Conservation (phyloP, 2,113 vertebrate species). For the Rhadina sibilatrix region DNA sequence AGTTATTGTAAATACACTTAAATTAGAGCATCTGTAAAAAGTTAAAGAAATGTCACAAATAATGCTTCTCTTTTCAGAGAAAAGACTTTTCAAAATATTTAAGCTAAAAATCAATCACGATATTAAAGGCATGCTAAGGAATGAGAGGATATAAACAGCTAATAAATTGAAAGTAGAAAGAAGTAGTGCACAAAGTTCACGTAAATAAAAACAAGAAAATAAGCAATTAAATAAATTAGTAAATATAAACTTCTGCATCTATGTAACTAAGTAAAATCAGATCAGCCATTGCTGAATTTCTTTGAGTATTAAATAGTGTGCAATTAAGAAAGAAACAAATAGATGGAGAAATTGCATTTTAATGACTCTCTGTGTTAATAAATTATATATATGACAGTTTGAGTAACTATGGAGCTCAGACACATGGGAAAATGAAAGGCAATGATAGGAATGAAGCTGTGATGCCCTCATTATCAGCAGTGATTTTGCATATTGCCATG, state of each 20-base stretch:
- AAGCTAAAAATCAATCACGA: background rate
- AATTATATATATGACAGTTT: conserved; percentile 3
- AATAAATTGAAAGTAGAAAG: background rate
- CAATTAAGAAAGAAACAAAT: conserved; percentile 34
- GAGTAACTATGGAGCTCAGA: background rate
- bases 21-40: background rate
- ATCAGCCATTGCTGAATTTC: background rate
- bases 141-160: background rate
- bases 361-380: conserved; percentile 27
- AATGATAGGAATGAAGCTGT: background rate
- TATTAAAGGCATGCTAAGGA: background rate
- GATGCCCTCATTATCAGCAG: background rate
- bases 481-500: background rate
- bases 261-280: background rate
- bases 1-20: background rate
- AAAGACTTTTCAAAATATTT: background rate
- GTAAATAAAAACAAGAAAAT: background rate
- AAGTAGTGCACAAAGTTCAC: background rate
- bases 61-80: background rate
- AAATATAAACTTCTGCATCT: background rate
- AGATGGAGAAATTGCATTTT: conserved; percentile 28
- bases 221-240: background rate
- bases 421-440: background rate
- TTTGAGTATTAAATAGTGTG: background rate
- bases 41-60: background rate